Evolutionary conservation across 2,888 invertebrate genomes (phyloP), one percentile per base, ranked within the genome.

Genomic region (Leptopilina drosophilae): DNA sequence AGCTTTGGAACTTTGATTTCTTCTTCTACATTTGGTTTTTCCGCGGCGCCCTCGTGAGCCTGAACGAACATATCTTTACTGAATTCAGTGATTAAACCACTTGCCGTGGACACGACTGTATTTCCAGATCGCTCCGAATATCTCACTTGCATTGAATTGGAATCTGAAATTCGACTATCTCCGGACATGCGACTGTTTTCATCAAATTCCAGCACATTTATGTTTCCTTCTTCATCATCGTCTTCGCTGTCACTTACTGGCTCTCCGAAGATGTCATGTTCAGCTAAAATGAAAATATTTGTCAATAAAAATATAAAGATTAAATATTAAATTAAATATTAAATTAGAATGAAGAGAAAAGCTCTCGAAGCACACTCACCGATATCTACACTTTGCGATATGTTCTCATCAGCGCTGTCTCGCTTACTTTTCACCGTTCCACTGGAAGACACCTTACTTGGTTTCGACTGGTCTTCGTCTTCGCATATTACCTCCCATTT

Each of bases 241-340:
- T 96, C 96, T 82, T 97, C 97, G 59, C 97, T 97, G 86, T 98
- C 98, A 88, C 98, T 98, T 0, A 98, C 96, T 49, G 97, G 95
- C 84, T 97, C 98, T 49, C 98, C 98, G 92, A 98, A 98, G 88
- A 98, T 97, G 86, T 98, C 97, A 86, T 96, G 95, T 87, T 96
- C 96, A 75, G 94, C 95, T 89, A 92, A 92, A 62, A 80, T 33
- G 40, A 3, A 66, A 76, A 8, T 1, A 64, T 59, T 77, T 64
- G 46, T 9, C 0, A 33, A 4, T 2, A 33, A 33, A 33, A 33
- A 33, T 33, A 0, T 2, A 33, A 33, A 33, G 33, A 20, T 20
- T 20, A 20, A 20, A 20, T 20, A n/a, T n/a, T n/a, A n/a, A n/a
- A n/a, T n/a, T n/a, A n/a, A n/a, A n/a, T 20, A 1, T 20, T 20